Evolutionary conservation across 2,113 vertebrate genomes (phyloP), one percentile per base, ranked within the genome.

Genomic region (Neolamprologus brichardi): DNA sequence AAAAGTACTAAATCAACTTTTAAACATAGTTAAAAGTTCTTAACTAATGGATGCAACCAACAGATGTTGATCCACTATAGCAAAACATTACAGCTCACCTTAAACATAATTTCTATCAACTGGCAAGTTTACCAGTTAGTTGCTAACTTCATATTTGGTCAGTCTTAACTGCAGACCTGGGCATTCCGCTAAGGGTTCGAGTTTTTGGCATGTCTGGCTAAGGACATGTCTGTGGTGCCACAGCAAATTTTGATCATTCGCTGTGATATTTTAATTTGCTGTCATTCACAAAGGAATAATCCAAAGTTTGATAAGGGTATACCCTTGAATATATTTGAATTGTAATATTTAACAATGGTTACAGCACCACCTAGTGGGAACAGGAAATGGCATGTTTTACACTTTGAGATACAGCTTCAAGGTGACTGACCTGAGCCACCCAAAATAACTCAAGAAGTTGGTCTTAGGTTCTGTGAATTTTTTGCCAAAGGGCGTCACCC

Each of bases 311-410:
- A 64, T n/a, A 64, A 34, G 30, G 2, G 60, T 34, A 64, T 64
- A 64, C 30, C 2, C 60, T 34, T 34, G 17, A n/a, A 34, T 2
- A 18, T 34, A 34, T 12, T 64, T 64, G 2, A 64, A 34, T 64
- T 64, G 30, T 64, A 64, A 64, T 64, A 34, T 64, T 64, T 64
- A 64, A n/a, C 30, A 64, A 34, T 34, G 30, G 60, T 34, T 64
- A 64, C 30, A 64, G 1, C 17, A 64, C 30, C 30, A 64, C 30
- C 60, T 34, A 64, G 60, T 12, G 30, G 30, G 60, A 34, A 12
- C 30, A 64, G 30, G 60, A 64, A 64, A 64, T 64, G 17, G 30
- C 60, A 34, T 0, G 30, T 34, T 64, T 64, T 64, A 34, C 6
- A 64, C 60, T 64, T 64, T 64, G 60, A 64, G 30, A 34, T 64